These are phyloP conservation scores for Euzophera pinguis DNA, from an alignment of 2,888 invertebrate species.

Conservation along the genomic window DNA sequence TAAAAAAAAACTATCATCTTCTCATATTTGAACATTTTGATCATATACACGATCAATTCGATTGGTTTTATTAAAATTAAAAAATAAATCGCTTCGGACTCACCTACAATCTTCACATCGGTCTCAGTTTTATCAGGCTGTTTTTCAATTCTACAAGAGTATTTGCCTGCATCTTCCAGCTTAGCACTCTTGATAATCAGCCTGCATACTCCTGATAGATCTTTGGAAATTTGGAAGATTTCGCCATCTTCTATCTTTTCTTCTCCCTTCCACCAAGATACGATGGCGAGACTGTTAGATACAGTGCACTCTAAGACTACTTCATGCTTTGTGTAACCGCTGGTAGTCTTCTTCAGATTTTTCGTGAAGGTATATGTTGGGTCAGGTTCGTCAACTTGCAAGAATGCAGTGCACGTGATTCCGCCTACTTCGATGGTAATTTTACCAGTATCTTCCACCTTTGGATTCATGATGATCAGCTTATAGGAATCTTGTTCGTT, in stretches of 20 bases:
- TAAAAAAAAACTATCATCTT: too few species aligned
- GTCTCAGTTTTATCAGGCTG: constrained; percentile 92
- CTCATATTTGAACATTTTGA: too few species aligned
- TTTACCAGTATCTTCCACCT: constrained; percentile 98
- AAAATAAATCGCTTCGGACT: constrained; percentile 28
- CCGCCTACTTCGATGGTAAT: constrained; percentile 97
- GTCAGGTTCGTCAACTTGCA: constrained; percentile 98
- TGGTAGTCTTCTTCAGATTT: constrained; percentile 91
- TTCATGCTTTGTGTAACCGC: constrained; percentile 95
- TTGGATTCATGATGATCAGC: constrained; percentile 93
- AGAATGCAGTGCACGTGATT: constrained; percentile 91
- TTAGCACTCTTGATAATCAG: constrained; percentile 90
- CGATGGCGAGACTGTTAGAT: constrained; percentile 94
- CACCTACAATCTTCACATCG: constrained; percentile 88
- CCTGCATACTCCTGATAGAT: constrained; percentile 93
- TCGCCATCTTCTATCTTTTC: constrained; percentile 90
- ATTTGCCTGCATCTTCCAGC: constrained; percentile 93
- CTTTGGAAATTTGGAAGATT: constrained; percentile 93
- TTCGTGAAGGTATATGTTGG: constrained; percentile 96
- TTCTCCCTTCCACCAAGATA: constrained; percentile 95
- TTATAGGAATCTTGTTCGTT: constrained; percentile 95
- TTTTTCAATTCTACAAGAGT: constrained; percentile 92
- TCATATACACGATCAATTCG: too few species aligned
- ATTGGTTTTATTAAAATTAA: too few species aligned
- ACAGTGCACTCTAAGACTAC: constrained; percentile 95